These are phyloP conservation scores for Drosophila mayaguana DNA, from an alignment of 2,888 invertebrate genomes.

Conservation along the genomic window DNA sequence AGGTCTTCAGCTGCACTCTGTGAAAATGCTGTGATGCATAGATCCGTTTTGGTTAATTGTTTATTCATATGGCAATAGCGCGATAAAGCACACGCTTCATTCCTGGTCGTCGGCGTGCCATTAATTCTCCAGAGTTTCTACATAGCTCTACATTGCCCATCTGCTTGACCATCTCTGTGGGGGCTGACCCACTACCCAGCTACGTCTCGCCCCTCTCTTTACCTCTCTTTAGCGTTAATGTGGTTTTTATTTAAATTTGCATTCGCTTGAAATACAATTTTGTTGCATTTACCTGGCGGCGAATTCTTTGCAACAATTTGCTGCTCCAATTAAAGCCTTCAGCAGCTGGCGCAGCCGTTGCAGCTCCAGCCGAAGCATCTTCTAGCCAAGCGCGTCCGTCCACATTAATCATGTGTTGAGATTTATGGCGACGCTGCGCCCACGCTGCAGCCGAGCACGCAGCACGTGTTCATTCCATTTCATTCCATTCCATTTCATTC, in stretches of 20 bases:
- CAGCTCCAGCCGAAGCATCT: slow-evolving; percentile 10
- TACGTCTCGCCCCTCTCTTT: neutral
- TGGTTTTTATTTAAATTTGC: slow-evolving; percentile 55
- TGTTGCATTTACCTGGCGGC: slow-evolving; percentile 64
- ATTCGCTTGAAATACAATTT: slow-evolving; percentile 30
- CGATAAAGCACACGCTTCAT: slow-evolving; percentile 6
- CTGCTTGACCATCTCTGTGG: slow-evolving; percentile 65
- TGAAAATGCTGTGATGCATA: slow-evolving; percentile 15
- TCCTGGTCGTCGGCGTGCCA: slow-evolving; percentile 37
- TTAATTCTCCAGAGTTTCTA: slow-evolving; percentile 63
- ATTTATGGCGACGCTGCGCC: slow-evolving; percentile 72
- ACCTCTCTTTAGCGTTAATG: slow-evolving; percentile 36
- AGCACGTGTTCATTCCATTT: slow-evolving; percentile 51
- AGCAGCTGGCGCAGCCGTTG: slow-evolving; percentile 1
- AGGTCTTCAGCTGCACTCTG: neutral
- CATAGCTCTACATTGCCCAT: slow-evolving; percentile 58
- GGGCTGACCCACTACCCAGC: neutral
- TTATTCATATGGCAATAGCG: slow-evolving; percentile 49
- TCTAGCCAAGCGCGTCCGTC: slow-evolving; percentile 61
- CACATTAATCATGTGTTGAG: slow-evolving; percentile 72
- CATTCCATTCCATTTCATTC: slow-evolving; percentile 5
- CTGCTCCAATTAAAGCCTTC: slow-evolving; percentile 72
- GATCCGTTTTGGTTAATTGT: slow-evolving; percentile 27
- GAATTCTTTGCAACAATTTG: slow-evolving; percentile 77
- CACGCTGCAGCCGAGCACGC: slow-evolving; percentile 52